A percentile compares a stretch with the other conserved stretches of the same genome.
phyloP scores from a whole-genome alignment of 2,797 vertebrate genomes.

The Ptychobarbus kaznakovi region DNA sequence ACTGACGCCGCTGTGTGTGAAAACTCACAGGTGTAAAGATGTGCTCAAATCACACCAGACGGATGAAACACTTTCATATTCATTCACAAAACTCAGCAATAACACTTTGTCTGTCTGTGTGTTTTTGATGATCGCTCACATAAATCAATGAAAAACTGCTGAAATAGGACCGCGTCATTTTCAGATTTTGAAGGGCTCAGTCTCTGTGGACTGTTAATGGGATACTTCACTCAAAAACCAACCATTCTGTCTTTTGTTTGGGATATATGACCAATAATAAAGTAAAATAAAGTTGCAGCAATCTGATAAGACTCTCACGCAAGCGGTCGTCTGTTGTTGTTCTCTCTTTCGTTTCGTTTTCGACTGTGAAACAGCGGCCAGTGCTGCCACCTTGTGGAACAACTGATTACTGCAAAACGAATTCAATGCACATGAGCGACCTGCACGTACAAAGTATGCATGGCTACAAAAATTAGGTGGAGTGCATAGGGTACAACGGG shows the following conservation, averaged over 20 bases:
- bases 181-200: slow-evolving; percentile 1
- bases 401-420: no score
- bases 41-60: neutral
- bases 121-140: neutral
- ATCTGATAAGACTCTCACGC: no score
- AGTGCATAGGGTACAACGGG: no score
- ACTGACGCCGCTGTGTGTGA: slow-evolving; percentile 21
- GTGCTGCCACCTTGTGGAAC: no score
- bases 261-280: neutral
- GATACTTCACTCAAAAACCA: neutral
- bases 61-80: no score
- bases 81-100: neutral
- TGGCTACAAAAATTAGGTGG: no score
- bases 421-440: no score
- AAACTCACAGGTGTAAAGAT: neutral
- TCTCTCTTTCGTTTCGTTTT: no score
- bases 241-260: neutral
- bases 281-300: no score
- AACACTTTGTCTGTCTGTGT: neutral
- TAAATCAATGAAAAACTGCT: neutral
- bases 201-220: neutral
- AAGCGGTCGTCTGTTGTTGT: no score
- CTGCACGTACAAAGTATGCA: no score
- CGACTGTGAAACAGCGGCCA: no score
- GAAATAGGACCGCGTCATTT: slow-evolving; percentile 34